Percentiles rank a stretch among this genome's conserved stretches.
phyloP scores from a whole-genome alignment of 2,888 invertebrate genomes.

The Thelaira solivaga region DNA sequence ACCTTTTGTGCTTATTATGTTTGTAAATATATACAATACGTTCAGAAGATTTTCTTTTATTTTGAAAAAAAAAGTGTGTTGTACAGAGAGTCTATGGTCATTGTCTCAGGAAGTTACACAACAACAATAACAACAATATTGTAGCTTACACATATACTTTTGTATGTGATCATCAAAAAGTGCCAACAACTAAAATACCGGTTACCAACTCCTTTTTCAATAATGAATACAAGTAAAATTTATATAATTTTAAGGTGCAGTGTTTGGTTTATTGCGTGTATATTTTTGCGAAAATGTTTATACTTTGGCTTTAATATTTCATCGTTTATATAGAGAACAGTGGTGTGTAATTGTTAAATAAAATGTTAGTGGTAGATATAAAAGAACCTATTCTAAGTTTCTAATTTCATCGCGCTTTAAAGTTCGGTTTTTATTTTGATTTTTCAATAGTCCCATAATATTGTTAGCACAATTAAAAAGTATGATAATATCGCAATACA shows the following conservation, averaged over 20 bases:
- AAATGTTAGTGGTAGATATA: too few relatives aligned
- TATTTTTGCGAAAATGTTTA: slow-evolving; percentile 11
- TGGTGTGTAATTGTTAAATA: too few relatives aligned
- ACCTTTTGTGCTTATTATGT: neutral
- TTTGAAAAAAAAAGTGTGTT: slow-evolving; percentile 9
- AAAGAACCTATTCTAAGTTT: too few relatives aligned
- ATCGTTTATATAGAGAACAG: neutral
- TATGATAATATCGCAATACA: too few relatives aligned
- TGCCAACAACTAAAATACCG: neutral
- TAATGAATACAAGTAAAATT: slow-evolving; percentile 17
- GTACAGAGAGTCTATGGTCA: slow-evolving; percentile 23
- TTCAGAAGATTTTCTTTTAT: slow-evolving; percentile 2
- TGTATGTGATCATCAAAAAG: slow-evolving; percentile 30
- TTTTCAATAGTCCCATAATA: too few relatives aligned
- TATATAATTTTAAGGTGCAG: slow-evolving; percentile 32
- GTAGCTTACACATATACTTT: slow-evolving; percentile 27
- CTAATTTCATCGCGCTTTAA: too few relatives aligned
- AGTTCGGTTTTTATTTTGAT: too few relatives aligned
- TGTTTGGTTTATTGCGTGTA: neutral
- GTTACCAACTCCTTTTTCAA: neutral
- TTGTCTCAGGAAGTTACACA: slow-evolving; percentile 46
- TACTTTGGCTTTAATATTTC: neutral
- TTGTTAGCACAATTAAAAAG: too few relatives aligned
- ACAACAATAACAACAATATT: slow-evolving; percentile 48
- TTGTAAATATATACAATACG: neutral